These are phyloP conservation scores for Tragulus kanchil DNA, from an alignment of 2,113 vertebrate genomes.

Conservation along the genomic window DNA sequence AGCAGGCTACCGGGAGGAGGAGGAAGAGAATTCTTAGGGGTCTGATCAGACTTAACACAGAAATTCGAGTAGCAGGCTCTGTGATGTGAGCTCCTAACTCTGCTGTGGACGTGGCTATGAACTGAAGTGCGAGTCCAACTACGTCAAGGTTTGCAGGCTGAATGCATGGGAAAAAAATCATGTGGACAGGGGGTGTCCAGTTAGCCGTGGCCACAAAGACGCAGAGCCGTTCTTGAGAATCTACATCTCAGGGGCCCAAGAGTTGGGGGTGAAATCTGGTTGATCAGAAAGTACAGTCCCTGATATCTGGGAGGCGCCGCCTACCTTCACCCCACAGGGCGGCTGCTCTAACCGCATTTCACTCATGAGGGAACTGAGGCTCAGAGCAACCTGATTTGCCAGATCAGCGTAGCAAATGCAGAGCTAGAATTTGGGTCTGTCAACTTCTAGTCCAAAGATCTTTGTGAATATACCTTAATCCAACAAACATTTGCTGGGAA, in stretches of 20 bases:
- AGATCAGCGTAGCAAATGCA: neutral
- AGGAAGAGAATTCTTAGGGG: neutral
- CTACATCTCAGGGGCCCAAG: neutral
- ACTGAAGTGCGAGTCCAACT: neutral
- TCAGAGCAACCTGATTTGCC: neutral
- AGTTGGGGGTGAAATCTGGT: neutral
- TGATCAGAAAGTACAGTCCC: neutral
- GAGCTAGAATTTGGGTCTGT: neutral
- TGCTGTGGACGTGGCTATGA: neutral
- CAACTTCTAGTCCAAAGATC: neutral
- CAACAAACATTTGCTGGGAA: conserved; percentile 9
- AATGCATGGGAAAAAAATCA: neutral
- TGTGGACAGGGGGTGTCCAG: neutral
- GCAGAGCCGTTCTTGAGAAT: neutral
- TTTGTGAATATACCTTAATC: neutral
- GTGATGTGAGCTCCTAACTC: neutral
- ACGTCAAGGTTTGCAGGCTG: neutral
- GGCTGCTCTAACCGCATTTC: neutral
- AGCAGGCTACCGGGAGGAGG: neutral
- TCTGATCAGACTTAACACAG: neutral
- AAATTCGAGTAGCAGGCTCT: neutral
- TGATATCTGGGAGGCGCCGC: rapidly evolving
- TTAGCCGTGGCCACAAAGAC: neutral
- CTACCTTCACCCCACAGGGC: neutral
- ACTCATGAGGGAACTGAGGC: neutral